These are phyloP conservation scores for Zoroaster sp. DNA, from an alignment of 53 echinoderm and acorn worm genomes.

Conservation along the genomic window DNA sequence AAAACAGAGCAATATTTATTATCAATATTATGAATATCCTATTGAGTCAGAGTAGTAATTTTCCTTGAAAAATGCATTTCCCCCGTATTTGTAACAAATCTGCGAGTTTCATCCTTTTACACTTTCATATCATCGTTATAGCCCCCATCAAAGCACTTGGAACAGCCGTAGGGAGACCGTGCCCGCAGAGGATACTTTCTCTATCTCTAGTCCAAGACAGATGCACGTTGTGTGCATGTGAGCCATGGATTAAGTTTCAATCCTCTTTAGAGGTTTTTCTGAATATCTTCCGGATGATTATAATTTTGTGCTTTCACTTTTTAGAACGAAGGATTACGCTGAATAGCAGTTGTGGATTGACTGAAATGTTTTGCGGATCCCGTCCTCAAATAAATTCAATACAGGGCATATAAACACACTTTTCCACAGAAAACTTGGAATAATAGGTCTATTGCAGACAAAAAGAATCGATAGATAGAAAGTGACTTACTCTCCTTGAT, in stretches of 20 bases:
- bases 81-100: no score
- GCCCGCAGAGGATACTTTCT: not conserved
- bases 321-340: not conserved
- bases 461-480: not conserved
- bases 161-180: slow-evolving; percentile 4
- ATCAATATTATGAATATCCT: no score
- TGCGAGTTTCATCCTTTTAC: no score
- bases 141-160: not conserved
- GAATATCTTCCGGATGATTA: not conserved
- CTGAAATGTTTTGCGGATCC: no score
- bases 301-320: not conserved
- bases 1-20: no score
- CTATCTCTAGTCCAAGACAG: not conserved
- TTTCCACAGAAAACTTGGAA: not conserved
- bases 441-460: not conserved
- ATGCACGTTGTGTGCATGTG: not conserved
- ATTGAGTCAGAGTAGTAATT: no score
- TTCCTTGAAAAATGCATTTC: no score
- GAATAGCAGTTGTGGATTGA: not conserved
- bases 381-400: no score
- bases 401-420: no score
- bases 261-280: not conserved
- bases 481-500: not conserved
- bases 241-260: not conserved
- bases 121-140: no score